Evolutionary conservation across 2,113 vertebrate species (phyloP).

Genomic region (Sturnus vulgaris): DNA sequence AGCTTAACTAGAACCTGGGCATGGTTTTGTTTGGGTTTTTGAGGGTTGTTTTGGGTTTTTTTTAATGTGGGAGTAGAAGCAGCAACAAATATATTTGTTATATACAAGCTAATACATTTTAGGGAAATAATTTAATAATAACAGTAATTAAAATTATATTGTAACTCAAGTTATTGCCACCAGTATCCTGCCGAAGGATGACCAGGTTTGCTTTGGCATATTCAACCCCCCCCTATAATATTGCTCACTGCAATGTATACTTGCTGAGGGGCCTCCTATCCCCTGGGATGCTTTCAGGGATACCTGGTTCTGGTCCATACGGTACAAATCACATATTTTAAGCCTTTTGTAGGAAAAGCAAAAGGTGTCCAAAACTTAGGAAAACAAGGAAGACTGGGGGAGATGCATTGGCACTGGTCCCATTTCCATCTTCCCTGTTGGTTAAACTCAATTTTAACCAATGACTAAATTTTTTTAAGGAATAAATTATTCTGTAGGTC

Average conservation of each 20-base stretch:
- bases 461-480: background rate
- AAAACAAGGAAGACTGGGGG: background rate
- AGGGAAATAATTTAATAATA: background rate
- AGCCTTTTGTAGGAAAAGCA: background rate
- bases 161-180: background rate
- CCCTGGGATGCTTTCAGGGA: background rate
- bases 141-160: background rate
- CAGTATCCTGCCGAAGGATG: background rate
- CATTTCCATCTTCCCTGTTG: background rate
- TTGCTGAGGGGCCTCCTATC: background rate
- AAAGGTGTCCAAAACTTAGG: background rate
- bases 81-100: background rate
- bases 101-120: background rate
- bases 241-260: background rate
- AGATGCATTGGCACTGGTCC: background rate
- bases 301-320: background rate
- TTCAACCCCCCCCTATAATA: background rate
- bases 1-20: background rate
- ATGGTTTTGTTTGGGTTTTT: background rate
- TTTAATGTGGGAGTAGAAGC: background rate
- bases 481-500: background rate
- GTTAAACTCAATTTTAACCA: background rate
- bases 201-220: background rate
- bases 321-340: background rate
- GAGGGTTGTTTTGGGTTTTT: background rate